Evolutionary conservation across 2,113 vertebrate species (phyloP).

Genomic region (Leucosticte australis): DNA sequence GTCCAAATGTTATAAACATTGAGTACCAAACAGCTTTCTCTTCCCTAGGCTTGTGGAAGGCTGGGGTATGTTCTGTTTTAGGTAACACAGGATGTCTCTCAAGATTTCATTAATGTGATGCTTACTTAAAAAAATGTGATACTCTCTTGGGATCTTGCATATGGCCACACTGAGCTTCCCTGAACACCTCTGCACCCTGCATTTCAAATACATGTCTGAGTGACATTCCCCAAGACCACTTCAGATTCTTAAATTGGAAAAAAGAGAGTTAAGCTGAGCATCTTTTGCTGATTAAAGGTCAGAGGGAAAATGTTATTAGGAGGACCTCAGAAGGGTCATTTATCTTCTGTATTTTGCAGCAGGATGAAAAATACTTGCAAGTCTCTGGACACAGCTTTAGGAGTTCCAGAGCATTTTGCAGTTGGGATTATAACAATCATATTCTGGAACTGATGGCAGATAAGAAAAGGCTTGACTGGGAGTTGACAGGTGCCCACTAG

Average conservation of each 20-base stretch:
- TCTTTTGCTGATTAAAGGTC: background rate
- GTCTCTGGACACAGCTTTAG: constrained; percentile 6
- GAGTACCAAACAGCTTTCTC: background rate
- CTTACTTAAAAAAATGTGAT: background rate
- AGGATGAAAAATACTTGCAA: constrained; percentile 13
- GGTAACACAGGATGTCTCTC: background rate
- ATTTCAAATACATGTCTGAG: background rate
- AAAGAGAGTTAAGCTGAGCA: background rate
- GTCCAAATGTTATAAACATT: background rate
- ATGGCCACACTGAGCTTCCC: background rate
- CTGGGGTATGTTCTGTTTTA: background rate
- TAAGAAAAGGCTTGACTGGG: constrained; percentile 4
- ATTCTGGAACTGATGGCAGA: background rate
- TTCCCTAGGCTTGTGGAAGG: background rate
- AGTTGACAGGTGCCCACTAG: background rate
- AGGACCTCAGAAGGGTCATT: background rate
- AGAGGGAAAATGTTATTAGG: background rate
- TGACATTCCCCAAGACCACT: background rate
- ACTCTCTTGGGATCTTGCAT: background rate
- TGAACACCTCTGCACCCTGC: background rate
- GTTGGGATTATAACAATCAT: constrained; percentile 8
- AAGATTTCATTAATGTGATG: background rate
- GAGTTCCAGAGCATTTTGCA: constrained; percentile 1
- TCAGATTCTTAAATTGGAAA: background rate
- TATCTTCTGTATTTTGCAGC: background rate